Conservation (phyloP, 2,888 invertebrate species). For the Synergus umbraculus region DNA sequence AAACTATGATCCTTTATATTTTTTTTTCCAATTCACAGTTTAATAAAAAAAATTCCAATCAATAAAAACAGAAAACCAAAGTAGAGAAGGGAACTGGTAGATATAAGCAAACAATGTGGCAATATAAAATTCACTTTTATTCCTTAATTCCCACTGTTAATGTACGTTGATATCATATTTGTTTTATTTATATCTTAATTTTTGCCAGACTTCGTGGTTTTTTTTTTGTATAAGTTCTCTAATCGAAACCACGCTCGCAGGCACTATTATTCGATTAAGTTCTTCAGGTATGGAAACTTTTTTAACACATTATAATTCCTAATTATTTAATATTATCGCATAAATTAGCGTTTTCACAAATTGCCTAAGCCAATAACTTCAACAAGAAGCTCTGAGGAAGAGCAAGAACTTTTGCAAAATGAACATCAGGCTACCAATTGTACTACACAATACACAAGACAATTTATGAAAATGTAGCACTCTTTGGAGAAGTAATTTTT, state of each 20-base stretch:
- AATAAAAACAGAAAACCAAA: conserved; percentile 39
- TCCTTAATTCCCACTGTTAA: conserved; percentile 55
- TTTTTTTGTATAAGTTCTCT: not conserved
- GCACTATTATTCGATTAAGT: conserved; percentile 24
- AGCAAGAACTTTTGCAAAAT: not conserved
- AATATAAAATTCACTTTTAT: conserved; percentile 64
- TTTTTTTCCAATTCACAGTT: too few relatives aligned
- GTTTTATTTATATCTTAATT: conserved; percentile 42
- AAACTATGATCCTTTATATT: too few relatives aligned
- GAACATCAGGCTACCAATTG: conserved; percentile 20
- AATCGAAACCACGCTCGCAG: conserved; percentile 16
- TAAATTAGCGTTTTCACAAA: not conserved
- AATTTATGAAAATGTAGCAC: conserved; percentile 21
- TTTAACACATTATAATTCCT: conserved; percentile 24
- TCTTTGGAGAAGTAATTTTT: not conserved
- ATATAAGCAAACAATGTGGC: conserved; percentile 44
- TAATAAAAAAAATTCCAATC: not conserved
- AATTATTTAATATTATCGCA: not conserved
- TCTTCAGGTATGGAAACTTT: conserved; percentile 21
- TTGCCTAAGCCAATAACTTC: conserved; percentile 5
- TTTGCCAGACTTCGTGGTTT: conserved; percentile 42
- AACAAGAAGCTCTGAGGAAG: not conserved
- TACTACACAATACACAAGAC: conserved; percentile 24
- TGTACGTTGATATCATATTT: conserved; percentile 44
- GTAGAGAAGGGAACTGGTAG: not conserved